These are phyloP conservation scores for Sitta europaea DNA, from an alignment of 2,113 vertebrate genomes.

Conservation along the genomic window DNA sequence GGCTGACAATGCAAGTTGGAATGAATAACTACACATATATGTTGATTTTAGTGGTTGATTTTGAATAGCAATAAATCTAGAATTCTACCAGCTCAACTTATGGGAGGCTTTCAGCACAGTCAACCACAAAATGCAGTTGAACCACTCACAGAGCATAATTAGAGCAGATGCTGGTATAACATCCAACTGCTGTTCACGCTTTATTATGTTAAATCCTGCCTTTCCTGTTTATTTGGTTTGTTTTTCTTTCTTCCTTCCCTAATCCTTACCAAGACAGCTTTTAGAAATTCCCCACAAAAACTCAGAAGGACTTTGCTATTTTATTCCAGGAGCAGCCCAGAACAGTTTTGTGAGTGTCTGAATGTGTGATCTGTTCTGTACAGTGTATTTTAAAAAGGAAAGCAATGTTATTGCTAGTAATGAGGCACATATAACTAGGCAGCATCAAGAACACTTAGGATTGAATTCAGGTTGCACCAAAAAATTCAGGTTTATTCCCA, in stretches of 20 bases:
- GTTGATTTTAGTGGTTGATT: slow-evolving; percentile 38
- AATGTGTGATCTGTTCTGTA: not conserved
- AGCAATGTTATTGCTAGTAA: not conserved
- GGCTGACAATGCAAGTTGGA: slow-evolving; percentile 12
- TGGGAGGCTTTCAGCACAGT: slow-evolving; percentile 47
- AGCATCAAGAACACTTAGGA: not conserved
- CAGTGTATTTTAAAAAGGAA: not conserved
- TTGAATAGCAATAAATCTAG: slow-evolving; percentile 49
- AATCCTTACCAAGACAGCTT: not conserved
- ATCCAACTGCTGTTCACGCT: slow-evolving; percentile 7
- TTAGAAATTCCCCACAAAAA: not conserved
- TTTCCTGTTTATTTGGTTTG: slow-evolving; percentile 18
- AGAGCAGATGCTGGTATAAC: slow-evolving; percentile 54
- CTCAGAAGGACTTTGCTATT: accelerated
- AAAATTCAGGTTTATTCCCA: not conserved
- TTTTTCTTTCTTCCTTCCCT: not conserved
- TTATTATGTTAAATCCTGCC: slow-evolving; percentile 27
- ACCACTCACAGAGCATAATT: slow-evolving; percentile 11
- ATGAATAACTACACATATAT: slow-evolving; percentile 24
- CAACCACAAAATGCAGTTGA: slow-evolving; percentile 52
- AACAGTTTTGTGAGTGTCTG: not conserved
- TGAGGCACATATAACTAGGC: not conserved
- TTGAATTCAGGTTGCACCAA: not conserved
- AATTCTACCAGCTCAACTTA: slow-evolving; percentile 33
- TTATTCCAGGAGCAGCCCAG: not conserved